A percentile compares a stretch with the other conserved stretches of the same genome.
phyloP scores from a whole-genome alignment of 1,140 invertebrate species.

The Gryllus bimaculatus region DNA sequence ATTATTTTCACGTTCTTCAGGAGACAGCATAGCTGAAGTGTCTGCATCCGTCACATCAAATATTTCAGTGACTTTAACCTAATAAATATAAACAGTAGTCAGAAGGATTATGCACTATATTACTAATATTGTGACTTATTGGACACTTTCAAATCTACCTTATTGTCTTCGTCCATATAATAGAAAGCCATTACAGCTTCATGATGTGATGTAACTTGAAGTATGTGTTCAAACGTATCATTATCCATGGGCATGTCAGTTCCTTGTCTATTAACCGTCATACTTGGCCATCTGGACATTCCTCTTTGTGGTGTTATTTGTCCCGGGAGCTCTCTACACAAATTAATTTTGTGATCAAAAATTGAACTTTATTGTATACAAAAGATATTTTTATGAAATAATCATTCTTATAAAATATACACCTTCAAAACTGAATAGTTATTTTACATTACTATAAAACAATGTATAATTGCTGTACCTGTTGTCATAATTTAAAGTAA shows the following conservation, averaged over 20 bases:
- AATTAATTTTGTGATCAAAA: too few relatives aligned
- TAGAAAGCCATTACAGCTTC: slow-evolving; percentile 84
- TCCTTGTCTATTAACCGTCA: neutral
- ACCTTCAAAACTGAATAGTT: too few relatives aligned
- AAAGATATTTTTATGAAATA: too few relatives aligned
- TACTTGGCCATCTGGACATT: slow-evolving; percentile 11
- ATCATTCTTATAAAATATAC: too few relatives aligned
- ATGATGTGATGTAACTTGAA: slow-evolving; percentile 71
- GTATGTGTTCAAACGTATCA: slow-evolving; percentile 78
- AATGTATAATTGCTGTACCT: slow-evolving; percentile 30
- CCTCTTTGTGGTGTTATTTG: slow-evolving; percentile 9
- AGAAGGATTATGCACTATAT: neutral
- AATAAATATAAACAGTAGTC: slow-evolving; percentile 18
- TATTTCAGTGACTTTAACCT: slow-evolving; percentile 77
- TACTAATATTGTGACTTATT: neutral
- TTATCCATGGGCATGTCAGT: slow-evolving; percentile 34
- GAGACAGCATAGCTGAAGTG: slow-evolving; percentile 35
- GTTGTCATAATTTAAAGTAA: slow-evolving; percentile 52
- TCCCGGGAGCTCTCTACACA: neutral
- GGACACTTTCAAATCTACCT: slow-evolving; percentile 37
- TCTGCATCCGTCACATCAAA: slow-evolving; percentile 69
- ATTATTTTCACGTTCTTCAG: slow-evolving; percentile 37
- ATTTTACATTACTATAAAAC: too few relatives aligned
- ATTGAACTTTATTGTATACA: too few relatives aligned
- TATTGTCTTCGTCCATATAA: slow-evolving; percentile 77